Evolutionary conservation across 2,888 invertebrate species (phyloP), one percentile per base, ranked within the genome.

Genomic region (Panopea generosa): DNA sequence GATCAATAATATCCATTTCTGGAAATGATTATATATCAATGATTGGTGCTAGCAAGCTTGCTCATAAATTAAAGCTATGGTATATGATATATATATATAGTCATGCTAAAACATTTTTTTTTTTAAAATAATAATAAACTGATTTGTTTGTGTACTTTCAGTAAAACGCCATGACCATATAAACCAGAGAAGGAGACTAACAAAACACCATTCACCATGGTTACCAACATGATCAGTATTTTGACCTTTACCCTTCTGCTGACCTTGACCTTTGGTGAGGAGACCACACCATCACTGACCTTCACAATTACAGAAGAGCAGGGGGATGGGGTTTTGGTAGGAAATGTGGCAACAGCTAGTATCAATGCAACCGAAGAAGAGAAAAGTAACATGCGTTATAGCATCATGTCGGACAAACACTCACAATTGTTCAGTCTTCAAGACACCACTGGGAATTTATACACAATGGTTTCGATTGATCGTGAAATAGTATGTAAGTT

Each of bases 401-500:
- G 20, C n/a, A 70, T 76, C 24, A 22, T 62, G 14, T 33, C 9
- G 33, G 61, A 45, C 11, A 40, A 57, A 11, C 55, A 76, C 59
- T 24, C 53, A n/a, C 27, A 27, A 24, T 43, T 68, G 45, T 80
- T 85, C 45, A 77, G 60, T 14, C 53, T 85, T 1, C 40, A 78
- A 2, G 59, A 68, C 50, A 22, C 11, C 7, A 65, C 63, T 16
- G 82, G 82, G 14, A 65, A 70, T 52, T 18, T 82, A 11, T 73
- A 27, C 29, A 78, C 82, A 7, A 70, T 70, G 61, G 70, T 76
- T 16, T 57, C 63, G 14, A 70, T 82, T 16, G 82, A 82, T 56
- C 67, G 82, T n/a, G 82, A 82, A 57, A 29, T 53, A 26, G 53
- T 69, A 3, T 82, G 82, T 56, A 29, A 26, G 14, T 65, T 57